Evolutionary conservation across 2,888 invertebrate genomes (phyloP).

Genomic region (Seladonia tumulorum): DNA sequence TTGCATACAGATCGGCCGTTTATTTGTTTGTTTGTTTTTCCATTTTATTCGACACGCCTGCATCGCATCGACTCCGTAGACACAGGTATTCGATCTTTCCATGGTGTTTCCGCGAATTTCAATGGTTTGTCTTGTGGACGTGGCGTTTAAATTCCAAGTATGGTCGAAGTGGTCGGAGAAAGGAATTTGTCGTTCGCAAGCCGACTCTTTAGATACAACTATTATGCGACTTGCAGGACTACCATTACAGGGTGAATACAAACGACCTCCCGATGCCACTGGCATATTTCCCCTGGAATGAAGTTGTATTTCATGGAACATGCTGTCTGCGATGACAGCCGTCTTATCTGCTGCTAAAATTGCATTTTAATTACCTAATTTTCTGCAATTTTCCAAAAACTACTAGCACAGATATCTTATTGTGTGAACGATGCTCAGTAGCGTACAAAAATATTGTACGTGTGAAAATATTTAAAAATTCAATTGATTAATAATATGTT

Average conservation of each 20-base stretch:
- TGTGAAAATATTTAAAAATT: background rate
- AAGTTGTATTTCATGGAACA: slow-evolving; percentile 49
- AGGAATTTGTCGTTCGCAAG: slow-evolving; percentile 67
- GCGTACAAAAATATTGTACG: no score
- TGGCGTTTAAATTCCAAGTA: slow-evolving; percentile 59
- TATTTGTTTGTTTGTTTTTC: slow-evolving; percentile 28
- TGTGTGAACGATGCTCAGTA: no score
- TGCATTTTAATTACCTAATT: background rate
- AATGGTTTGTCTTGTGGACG: slow-evolving; percentile 38
- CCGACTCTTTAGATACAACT: slow-evolving; percentile 53
- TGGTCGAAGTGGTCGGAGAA: slow-evolving; percentile 49
- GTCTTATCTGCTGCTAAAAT: background rate
- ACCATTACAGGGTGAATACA: slow-evolving; percentile 64
- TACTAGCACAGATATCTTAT: background rate
- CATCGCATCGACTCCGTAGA: slow-evolving; percentile 32
- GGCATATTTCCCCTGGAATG: slow-evolving; percentile 36
- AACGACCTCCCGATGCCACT: slow-evolving; percentile 53
- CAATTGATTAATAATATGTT: background rate
- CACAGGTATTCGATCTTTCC: slow-evolving; percentile 43
- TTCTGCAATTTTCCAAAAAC: background rate
- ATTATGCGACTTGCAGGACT: slow-evolving; percentile 61
- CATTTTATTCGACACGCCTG: slow-evolving; percentile 26
- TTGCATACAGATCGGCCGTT: background rate
- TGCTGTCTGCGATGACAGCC: slow-evolving; percentile 3
- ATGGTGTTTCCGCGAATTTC: slow-evolving; percentile 49